Conservation (phyloP, 2,797 vertebrate genomes). For the Hyperoplus lanceolatus region DNA sequence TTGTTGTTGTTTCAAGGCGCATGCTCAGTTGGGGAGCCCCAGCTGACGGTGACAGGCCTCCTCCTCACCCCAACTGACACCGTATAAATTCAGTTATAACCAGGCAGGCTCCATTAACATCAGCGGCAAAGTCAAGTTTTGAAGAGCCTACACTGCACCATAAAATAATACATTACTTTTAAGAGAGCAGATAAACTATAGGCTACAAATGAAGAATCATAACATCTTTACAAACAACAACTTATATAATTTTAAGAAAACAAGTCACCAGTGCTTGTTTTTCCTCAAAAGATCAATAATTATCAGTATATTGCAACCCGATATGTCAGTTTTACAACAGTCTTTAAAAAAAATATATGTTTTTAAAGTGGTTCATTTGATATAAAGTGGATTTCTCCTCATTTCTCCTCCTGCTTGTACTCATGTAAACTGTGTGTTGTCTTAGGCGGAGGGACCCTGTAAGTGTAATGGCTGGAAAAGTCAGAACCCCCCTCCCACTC, state of each 20-base stretch:
- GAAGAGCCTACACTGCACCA: background rate
- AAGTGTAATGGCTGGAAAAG: constrained; percentile 99
- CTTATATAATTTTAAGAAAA: background rate
- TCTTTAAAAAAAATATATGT: too few species aligned
- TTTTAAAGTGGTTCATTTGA: background rate
- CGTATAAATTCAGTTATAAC: constrained; percentile 1
- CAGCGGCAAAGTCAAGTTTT: background rate
- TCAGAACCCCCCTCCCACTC: constrained; percentile 95
- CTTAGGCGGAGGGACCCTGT: constrained; percentile 95
- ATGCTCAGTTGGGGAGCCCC: constrained; percentile 63
- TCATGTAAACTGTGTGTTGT: constrained; percentile 21
- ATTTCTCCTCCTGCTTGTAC: background rate
- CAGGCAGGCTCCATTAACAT: constrained; percentile 4
- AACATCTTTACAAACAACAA: background rate
- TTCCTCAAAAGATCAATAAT: background rate
- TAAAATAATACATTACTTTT: background rate
- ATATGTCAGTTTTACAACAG: too few species aligned
- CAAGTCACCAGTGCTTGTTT: background rate
- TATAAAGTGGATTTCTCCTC: background rate
- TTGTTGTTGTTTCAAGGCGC: constrained; percentile 80
- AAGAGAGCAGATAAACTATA: too few species aligned
- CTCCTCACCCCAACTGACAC: constrained; percentile 1
- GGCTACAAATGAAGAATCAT: background rate
- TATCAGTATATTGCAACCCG: too few species aligned
- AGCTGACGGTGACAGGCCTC: constrained; percentile 72